Conservation (phyloP, 2,888 invertebrate genomes). For the Sceliomorpha sp. region DNA sequence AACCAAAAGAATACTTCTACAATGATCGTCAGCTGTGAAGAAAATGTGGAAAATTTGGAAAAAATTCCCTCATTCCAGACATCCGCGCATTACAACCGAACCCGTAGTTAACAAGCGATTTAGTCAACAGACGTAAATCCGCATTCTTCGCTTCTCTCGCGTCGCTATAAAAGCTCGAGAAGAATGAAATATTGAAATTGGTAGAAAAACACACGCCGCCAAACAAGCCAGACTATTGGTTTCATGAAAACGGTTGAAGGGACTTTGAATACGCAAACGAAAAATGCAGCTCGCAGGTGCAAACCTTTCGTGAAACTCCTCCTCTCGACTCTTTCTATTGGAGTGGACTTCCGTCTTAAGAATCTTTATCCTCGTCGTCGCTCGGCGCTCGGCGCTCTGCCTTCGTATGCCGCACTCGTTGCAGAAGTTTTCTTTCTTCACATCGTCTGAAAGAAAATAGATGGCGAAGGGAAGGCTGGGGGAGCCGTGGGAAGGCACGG, state of each 20-base stretch:
- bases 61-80: too few relatives aligned
- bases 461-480: conserved; percentile 18
- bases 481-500: conserved; percentile 22
- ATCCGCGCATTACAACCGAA: too few relatives aligned
- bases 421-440: conserved; percentile 41
- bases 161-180: too few relatives aligned
- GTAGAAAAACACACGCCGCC: conserved; percentile 15
- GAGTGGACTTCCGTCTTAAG: conserved; percentile 44
- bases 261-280: conserved; percentile 28
- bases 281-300: conserved; percentile 29
- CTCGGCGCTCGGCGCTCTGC: background rate
- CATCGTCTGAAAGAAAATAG: conserved; percentile 34
- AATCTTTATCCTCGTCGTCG: conserved; percentile 32
- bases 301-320: conserved; percentile 36
- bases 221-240: conserved; percentile 30
- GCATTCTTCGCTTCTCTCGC: too few relatives aligned
- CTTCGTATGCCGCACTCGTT: conserved; percentile 30
- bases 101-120: too few relatives aligned
- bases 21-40: too few relatives aligned
- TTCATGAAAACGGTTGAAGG: conserved; percentile 20
- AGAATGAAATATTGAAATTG: conserved; percentile 10
- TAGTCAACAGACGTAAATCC: too few relatives aligned
- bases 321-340: conserved; percentile 28
- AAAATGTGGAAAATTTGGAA: too few relatives aligned
- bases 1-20: too few relatives aligned